Evolutionary conservation across 2,113 vertebrate genomes (phyloP).

Genomic region (Cryptotis parvus): DNA sequence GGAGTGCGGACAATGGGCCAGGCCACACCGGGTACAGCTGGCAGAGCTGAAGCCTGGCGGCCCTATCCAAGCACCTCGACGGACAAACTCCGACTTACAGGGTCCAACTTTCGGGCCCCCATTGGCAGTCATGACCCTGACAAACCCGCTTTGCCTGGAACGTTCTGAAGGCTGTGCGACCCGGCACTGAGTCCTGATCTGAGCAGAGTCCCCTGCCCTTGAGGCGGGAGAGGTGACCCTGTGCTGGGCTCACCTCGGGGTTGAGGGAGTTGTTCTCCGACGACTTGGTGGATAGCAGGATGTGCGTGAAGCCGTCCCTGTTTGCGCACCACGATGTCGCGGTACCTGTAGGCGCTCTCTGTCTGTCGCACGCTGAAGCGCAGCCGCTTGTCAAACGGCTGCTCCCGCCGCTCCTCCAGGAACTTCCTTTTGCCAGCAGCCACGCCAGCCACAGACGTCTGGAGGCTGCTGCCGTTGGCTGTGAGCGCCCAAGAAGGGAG

Average conservation of each 20-base stretch:
- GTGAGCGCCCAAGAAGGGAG: constrained; percentile 92
- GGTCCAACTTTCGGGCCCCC: no score
- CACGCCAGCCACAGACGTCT: constrained; percentile 88
- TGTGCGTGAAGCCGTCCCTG: constrained; percentile 99
- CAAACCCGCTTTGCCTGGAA: no score
- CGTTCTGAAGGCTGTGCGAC: no score
- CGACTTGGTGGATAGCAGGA: constrained; percentile 97
- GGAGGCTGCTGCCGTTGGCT: constrained; percentile 90
- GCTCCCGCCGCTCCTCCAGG: constrained; percentile 92
- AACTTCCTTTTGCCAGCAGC: constrained; percentile 92
- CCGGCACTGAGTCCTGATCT: no score
- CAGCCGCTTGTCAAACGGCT: constrained; percentile 95
- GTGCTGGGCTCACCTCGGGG: constrained; percentile 92
- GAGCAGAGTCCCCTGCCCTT: no score
- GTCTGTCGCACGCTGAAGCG: constrained; percentile 97
- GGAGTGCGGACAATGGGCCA: no score
- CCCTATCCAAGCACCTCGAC: no score
- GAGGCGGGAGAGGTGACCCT: no score
- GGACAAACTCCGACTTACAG: no score
- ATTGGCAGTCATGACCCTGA: no score
- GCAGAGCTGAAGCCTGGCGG: no score
- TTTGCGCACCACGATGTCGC: constrained; percentile 98
- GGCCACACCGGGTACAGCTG: no score
- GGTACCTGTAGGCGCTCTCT: constrained; percentile 97
- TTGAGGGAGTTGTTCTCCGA: constrained; percentile 98